Evolutionary conservation across 2,797 vertebrate species (phyloP).

Genomic region (Megaceryle alcyon): DNA sequence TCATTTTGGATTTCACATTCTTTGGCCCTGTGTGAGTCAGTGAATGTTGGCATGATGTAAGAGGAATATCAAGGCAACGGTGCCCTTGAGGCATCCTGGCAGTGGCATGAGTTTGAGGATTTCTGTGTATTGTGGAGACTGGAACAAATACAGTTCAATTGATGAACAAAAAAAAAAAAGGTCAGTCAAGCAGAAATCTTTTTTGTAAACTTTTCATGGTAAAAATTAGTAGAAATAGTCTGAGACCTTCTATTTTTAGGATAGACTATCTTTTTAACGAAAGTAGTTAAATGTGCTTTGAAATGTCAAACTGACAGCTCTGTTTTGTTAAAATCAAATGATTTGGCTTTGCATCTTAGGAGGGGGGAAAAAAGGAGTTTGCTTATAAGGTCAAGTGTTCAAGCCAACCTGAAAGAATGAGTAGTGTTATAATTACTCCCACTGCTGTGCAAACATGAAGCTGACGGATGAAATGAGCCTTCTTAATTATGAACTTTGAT

Average conservation of each 20-base stretch:
- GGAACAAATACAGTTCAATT: constrained; percentile 7
- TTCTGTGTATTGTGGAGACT: background rate
- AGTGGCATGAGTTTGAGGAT: background rate
- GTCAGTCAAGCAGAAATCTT: background rate
- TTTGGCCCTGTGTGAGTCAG: background rate
- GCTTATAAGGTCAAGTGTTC: constrained; percentile 50
- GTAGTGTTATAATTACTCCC: constrained; percentile 36
- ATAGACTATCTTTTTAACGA: background rate
- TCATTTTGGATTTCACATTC: constrained; percentile 7
- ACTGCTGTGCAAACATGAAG: constrained; percentile 31
- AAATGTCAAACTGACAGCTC: constrained; percentile 24
- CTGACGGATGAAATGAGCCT: constrained; percentile 25
- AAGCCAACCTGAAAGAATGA: constrained; percentile 63
- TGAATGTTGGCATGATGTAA: constrained; percentile 17
- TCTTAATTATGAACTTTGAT: constrained; percentile 10
- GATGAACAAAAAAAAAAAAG: constrained; percentile 14
- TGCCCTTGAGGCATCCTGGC: constrained; percentile 27
- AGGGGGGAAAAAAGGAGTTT: background rate
- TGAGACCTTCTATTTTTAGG: background rate
- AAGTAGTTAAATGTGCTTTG: constrained; percentile 23
- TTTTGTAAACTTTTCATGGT: background rate
- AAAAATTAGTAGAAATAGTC: background rate
- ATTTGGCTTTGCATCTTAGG: constrained; percentile 10
- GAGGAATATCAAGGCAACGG: background rate
- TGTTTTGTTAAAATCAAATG: constrained; percentile 52